Evolutionary conservation across 2,113 vertebrate species (phyloP).

Genomic region (Narcine bancroftii): DNA sequence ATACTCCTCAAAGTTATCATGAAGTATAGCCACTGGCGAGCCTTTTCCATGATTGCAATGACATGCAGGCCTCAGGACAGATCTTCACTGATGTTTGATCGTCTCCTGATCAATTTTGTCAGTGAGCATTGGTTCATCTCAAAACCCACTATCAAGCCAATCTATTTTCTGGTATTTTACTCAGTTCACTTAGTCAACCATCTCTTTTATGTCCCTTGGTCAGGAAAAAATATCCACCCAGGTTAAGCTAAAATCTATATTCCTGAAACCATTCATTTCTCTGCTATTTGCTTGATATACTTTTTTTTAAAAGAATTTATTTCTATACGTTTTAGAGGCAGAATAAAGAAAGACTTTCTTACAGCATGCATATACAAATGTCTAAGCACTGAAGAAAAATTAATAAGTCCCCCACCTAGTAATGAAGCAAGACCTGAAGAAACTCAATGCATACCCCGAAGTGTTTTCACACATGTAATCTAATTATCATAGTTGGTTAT

Average conservation of each 20-base stretch:
- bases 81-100: too few species aligned
- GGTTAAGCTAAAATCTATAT: constrained; percentile 6
- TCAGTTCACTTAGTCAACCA: constrained; percentile 5
- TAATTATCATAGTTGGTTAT: constrained; percentile 33
- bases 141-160: not conserved
- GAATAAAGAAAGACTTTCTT: not conserved
- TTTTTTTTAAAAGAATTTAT: too few species aligned
- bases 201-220: not conserved
- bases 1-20: too few species aligned
- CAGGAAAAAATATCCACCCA: constrained; percentile 23
- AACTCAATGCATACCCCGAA: constrained; percentile 12
- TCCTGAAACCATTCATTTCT: constrained; percentile 2
- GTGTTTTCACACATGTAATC: constrained; percentile 36
- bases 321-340: not conserved
- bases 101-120: not conserved
- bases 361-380: not conserved
- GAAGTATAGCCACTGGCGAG: too few species aligned
- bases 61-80: too few species aligned
- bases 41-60: too few species aligned
- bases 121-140: not conserved
- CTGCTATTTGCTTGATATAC: not conserved
- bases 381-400: not conserved
- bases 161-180: constrained; percentile 1
- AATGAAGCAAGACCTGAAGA: not conserved
- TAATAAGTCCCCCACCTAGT: not conserved